Percentiles rank a stretch among this genome's conserved stretches.
Evolutionary conservation across 1,140 invertebrate genomes (phyloP).

Genomic region (Sycophaga agraensis): DNA sequence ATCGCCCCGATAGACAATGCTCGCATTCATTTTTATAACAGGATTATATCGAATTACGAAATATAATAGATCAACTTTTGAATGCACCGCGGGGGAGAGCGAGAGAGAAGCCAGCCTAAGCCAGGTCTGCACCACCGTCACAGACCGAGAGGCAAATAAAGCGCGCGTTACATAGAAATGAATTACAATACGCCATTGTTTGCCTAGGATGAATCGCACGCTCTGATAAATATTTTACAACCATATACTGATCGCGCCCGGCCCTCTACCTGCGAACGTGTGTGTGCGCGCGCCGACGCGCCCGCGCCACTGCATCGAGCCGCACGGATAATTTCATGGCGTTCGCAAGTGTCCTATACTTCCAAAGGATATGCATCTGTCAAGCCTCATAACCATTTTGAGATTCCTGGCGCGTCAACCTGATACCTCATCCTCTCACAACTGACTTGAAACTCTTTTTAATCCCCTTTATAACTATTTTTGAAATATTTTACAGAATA

Average conservation of each 20-base stretch:
- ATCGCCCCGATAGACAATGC: too few species aligned
- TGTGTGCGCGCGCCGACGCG: too few species aligned
- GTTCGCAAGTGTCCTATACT: neutral
- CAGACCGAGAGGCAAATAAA: slow-evolving; percentile 1
- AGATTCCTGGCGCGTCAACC: too few species aligned
- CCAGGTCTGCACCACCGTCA: too few species aligned
- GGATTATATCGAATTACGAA: slow-evolving; percentile 13
- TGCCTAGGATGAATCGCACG: slow-evolving; percentile 25
- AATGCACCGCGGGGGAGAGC: neutral
- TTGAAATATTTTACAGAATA: too few species aligned
- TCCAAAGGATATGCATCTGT: neutral
- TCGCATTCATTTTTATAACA: neutral
- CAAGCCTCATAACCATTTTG: too few species aligned
- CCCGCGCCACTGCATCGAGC: too few species aligned
- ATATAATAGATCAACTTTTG: slow-evolving; percentile 17
- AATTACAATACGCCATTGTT: slow-evolving; percentile 26
- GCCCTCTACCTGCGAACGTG: too few species aligned
- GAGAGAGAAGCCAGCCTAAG: too few species aligned
- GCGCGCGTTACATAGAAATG: slow-evolving; percentile 8
- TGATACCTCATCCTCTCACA: too few species aligned
- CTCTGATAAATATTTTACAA: slow-evolving; percentile 30
- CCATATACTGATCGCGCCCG: slow-evolving; percentile 7
- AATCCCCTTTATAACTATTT: too few species aligned
- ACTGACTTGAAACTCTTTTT: too few species aligned
- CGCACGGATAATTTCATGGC: slow-evolving; percentile 3